Conservation (phyloP, 2,113 vertebrate species). For the Strix aluco region DNA sequence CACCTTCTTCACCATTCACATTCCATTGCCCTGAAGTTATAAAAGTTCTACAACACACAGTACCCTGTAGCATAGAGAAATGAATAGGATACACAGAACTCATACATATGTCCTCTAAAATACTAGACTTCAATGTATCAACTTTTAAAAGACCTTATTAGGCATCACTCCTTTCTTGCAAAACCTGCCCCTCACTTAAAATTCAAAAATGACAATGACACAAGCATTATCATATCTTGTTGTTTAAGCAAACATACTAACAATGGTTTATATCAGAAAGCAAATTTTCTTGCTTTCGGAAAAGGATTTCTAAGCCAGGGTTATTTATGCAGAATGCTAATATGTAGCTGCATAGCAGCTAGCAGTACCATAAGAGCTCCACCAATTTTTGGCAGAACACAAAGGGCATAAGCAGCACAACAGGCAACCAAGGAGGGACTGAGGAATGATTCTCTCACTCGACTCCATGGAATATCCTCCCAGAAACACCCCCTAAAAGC, state of each 20-base stretch:
- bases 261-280: background rate
- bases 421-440: background rate
- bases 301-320: background rate
- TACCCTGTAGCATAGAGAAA: background rate
- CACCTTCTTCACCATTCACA: background rate
- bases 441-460: background rate
- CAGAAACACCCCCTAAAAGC: background rate
- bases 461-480: background rate
- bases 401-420: background rate
- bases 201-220: background rate
- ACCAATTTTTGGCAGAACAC: background rate
- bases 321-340: background rate
- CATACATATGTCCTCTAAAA: background rate
- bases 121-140: background rate
- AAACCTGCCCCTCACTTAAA: background rate
- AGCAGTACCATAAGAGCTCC: background rate
- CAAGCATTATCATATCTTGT: background rate
- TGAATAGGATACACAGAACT: background rate
- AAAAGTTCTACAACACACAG: background rate
- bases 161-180: background rate
- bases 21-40: background rate
- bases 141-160: background rate
- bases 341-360: background rate
- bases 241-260: background rate
- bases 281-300: background rate